Percentiles rank a stretch among this genome's conserved stretches.
These are phyloP conservation scores for Falco novaeseelandiae DNA, from an alignment of 2,797 vertebrate species.

Conservation along the genomic window DNA sequence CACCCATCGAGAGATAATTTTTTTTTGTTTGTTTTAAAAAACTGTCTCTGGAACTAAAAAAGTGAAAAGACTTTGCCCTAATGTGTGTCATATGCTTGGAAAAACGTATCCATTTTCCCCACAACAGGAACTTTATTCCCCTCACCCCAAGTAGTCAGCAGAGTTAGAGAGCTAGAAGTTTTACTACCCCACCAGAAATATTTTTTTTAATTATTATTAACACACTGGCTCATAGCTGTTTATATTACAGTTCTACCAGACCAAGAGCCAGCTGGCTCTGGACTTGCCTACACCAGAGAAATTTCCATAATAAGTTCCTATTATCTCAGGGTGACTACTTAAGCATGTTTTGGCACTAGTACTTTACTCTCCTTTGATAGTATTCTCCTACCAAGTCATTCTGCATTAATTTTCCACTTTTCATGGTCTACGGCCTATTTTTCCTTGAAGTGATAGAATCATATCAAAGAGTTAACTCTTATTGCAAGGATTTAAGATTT, in stretches of 20 bases:
- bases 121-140: not conserved
- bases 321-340: not conserved
- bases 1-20: not conserved
- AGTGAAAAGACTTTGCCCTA: not conserved
- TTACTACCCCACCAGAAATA: not conserved
- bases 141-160: not conserved
- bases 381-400: not conserved
- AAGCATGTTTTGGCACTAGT: not conserved
- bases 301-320: not conserved
- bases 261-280: not conserved
- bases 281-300: not conserved
- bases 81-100: not conserved
- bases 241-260: not conserved
- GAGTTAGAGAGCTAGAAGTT: not conserved
- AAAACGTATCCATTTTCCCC: not conserved
- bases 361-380: not conserved
- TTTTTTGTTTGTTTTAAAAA: not conserved
- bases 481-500: not conserved
- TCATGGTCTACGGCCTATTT: not conserved
- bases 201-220: not conserved
- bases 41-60: not conserved
- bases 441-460: not conserved
- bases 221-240: not conserved
- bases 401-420: not conserved
- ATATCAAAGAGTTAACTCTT: slow-evolving; percentile 27